Evolutionary conservation across 2,888 invertebrate genomes (phyloP).

Genomic region (Crepidodera aurea): DNA sequence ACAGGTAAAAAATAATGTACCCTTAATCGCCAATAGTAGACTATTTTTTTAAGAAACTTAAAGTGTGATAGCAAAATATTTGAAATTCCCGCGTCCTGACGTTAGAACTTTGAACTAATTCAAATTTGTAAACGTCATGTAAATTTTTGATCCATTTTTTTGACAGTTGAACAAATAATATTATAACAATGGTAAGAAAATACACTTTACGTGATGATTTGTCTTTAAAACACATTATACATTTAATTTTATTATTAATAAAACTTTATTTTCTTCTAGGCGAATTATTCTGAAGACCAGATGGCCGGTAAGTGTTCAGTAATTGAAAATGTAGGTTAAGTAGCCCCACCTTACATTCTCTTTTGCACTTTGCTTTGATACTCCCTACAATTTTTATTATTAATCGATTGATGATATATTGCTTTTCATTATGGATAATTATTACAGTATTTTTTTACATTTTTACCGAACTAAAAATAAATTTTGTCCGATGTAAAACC

Average conservation of each 20-base stretch:
- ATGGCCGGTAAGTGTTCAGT: constrained; percentile 80
- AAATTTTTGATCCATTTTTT: constrained; percentile 37
- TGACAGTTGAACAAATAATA: constrained; percentile 49
- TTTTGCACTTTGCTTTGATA: constrained; percentile 51
- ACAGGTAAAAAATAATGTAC: no score
- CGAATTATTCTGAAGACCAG: constrained; percentile 89
- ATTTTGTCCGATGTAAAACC: no score
- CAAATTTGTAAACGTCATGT: constrained; percentile 39
- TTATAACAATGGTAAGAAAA: constrained; percentile 50
- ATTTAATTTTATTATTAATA: constrained; percentile 1
- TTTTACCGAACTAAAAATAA: no score
- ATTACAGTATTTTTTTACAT: no score
- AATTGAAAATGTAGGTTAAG: constrained; percentile 60
- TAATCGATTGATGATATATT: not conserved
- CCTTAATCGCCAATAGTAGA: no score
- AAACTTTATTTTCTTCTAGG: constrained; percentile 67
- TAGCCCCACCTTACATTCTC: constrained; percentile 56
- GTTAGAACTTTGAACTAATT: constrained; percentile 35
- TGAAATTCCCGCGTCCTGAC: constrained; percentile 41
- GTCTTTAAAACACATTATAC: not conserved
- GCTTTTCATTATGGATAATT: not conserved
- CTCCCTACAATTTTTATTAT: constrained; percentile 5
- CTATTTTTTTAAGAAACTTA: no score
- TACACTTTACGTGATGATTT: not conserved
- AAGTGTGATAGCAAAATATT: no score